Evolutionary conservation across 2,113 vertebrate genomes (phyloP).

Genomic region (Centropus bengalensis): DNA sequence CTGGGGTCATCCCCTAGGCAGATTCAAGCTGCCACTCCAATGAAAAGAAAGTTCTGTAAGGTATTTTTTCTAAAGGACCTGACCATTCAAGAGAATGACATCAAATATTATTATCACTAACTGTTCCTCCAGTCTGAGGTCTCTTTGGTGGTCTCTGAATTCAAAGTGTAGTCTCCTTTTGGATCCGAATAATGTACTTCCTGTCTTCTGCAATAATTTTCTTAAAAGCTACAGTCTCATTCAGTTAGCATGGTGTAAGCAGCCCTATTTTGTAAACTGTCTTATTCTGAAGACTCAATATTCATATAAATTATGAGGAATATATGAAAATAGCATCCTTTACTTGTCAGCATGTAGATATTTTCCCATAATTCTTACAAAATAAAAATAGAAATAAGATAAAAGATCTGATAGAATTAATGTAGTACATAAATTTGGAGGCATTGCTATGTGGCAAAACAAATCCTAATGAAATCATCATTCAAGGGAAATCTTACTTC

Average conservation of each 20-base stretch:
- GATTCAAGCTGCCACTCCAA: neutral
- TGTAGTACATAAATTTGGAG: conserved; percentile 25
- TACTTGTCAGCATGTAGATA: neutral
- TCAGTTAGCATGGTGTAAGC: neutral
- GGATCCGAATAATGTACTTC: neutral
- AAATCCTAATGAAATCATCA: conserved; percentile 65
- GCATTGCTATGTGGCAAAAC: neutral
- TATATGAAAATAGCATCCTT: neutral
- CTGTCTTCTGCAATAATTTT: neutral
- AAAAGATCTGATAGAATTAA: conserved; percentile 46
- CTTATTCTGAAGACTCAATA: neutral
- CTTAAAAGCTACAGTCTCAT: neutral
- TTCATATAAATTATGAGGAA: neutral
- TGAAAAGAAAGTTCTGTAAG: neutral
- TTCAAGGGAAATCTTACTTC: conserved; percentile 31
- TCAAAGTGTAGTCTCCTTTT: neutral
- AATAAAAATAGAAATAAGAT: neutral
- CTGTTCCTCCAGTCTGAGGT: neutral
- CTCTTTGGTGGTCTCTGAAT: neutral
- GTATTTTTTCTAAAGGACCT: neutral
- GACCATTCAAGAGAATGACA: neutral
- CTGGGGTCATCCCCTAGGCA: neutral
- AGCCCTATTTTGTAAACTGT: neutral
- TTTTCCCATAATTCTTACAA: conserved; percentile 15
- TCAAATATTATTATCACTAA: neutral